Conservation (phyloP, 2,888 invertebrate species). For the Halictus quadricinctus region DNA sequence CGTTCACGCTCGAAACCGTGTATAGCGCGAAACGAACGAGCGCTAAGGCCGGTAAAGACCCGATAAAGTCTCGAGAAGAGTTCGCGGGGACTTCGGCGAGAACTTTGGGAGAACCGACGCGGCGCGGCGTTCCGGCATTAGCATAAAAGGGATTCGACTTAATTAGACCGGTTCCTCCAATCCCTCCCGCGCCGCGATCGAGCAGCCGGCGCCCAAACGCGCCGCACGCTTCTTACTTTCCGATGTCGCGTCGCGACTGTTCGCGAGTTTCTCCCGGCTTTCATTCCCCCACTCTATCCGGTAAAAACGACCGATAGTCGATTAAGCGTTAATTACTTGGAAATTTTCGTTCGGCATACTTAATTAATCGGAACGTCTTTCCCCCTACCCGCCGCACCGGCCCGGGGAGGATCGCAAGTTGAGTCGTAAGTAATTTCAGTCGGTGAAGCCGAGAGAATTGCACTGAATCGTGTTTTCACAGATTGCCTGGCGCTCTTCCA, state of each 20-base stretch:
- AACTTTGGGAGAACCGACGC: slow-evolving; percentile 43
- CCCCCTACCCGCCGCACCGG: neutral
- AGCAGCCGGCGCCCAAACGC: neutral
- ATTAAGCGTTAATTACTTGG: slow-evolving; percentile 39
- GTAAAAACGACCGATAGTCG: slow-evolving; percentile 26
- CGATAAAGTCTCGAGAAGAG: slow-evolving; percentile 49
- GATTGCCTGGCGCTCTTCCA: neutral
- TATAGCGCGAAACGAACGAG: slow-evolving; percentile 13
- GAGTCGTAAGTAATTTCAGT: neutral
- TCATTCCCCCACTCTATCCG: slow-evolving; percentile 4
- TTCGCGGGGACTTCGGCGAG: slow-evolving; percentile 35
- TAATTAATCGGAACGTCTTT: slow-evolving; percentile 24
- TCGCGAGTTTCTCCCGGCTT: slow-evolving; percentile 15
- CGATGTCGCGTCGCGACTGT: slow-evolving; percentile 15
- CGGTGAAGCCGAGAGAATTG: neutral
- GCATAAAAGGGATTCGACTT: slow-evolving; percentile 51
- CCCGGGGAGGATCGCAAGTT: neutral
- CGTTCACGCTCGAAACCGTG: neutral
- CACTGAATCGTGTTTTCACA: neutral
- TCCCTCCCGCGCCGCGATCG: slow-evolving; percentile 26
- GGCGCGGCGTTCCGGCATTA: slow-evolving; percentile 31
- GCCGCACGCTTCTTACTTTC: neutral
- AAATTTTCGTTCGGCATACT: slow-evolving; percentile 26
- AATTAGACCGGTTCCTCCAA: slow-evolving; percentile 30
- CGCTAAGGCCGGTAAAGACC: slow-evolving; percentile 40